phyloP scores from a whole-genome alignment of 2,113 vertebrate genomes.

The Dermatemys mawii region DNA sequence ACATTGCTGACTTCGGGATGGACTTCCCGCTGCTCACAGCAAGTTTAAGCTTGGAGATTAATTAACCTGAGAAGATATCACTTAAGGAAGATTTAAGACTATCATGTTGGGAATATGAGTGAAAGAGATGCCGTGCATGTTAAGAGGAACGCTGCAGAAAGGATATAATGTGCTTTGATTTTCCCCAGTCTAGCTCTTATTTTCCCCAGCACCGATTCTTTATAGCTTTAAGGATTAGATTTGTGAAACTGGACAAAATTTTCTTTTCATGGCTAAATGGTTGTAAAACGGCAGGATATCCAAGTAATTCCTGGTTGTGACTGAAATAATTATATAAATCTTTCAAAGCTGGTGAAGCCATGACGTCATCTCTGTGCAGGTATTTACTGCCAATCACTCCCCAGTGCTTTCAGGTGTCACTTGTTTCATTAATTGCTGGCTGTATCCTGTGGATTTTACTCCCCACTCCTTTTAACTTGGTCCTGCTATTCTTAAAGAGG shows the following conservation, averaged over 20 bases:
- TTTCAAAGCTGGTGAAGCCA: background rate
- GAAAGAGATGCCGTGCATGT: background rate
- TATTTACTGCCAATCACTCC: background rate
- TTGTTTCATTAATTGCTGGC: background rate
- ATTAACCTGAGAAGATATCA: constrained; percentile 71
- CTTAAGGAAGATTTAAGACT: constrained; percentile 71
- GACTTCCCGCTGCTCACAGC: constrained; percentile 75
- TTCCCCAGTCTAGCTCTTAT: background rate
- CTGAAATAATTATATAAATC: background rate
- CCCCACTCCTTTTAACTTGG: background rate
- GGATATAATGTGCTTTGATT: background rate
- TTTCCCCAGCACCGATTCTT: background rate
- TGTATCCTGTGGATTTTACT: background rate
- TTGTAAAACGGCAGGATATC: background rate
- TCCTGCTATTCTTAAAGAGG: background rate
- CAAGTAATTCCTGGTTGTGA: background rate
- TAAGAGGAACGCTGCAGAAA: background rate
- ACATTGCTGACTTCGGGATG: constrained; percentile 71
- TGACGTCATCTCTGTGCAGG: background rate
- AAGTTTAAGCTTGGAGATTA: constrained; percentile 68
- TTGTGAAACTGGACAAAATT: background rate
- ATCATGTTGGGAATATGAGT: constrained; percentile 51
- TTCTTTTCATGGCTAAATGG: background rate
- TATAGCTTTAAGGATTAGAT: constrained; percentile 13
- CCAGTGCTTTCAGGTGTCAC: background rate